A percentile compares a stretch with the other conserved stretches of the same genome.
Evolutionary conservation across 2,888 invertebrate species (phyloP).

Genomic region (Oscheius sp.): DNA sequence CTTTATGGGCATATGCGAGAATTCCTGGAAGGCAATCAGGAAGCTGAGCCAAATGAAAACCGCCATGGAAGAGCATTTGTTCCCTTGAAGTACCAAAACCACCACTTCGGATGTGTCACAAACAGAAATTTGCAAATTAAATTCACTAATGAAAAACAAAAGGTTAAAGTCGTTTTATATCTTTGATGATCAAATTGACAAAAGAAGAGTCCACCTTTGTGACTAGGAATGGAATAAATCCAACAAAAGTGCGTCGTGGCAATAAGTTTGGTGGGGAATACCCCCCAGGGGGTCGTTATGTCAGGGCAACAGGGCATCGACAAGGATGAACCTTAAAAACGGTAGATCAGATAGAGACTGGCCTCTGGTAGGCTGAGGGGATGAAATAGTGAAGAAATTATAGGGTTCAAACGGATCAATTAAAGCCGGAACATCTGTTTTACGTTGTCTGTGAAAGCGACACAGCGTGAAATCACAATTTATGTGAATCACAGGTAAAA

Average conservation of each 20-base stretch:
- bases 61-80: background rate
- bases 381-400: background rate
- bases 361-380: background rate
- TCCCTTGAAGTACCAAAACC: background rate
- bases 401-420: background rate
- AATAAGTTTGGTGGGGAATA: conserved; percentile 25
- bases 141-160: background rate
- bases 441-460: background rate
- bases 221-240: conserved; percentile 23
- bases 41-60: too few species aligned
- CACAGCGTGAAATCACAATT: conserved; percentile 8
- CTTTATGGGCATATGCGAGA: background rate
- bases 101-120: background rate
- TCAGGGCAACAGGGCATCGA: conserved; percentile 19
- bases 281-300: conserved; percentile 23
- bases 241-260: conserved; percentile 11
- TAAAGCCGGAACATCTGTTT: background rate
- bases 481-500: conserved; percentile 30
- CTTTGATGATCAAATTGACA: background rate
- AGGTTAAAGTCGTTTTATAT: too few species aligned
- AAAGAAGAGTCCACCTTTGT: background rate
- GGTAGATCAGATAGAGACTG: too few species aligned
- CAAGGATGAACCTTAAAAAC: too few species aligned
- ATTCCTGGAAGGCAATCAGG: conserved; percentile 2
- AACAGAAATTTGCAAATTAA: background rate